Percentiles rank a stretch among this genome's conserved stretches.
Conservation (phyloP, 2,888 invertebrate species). For the Clunio marinus region DNA sequence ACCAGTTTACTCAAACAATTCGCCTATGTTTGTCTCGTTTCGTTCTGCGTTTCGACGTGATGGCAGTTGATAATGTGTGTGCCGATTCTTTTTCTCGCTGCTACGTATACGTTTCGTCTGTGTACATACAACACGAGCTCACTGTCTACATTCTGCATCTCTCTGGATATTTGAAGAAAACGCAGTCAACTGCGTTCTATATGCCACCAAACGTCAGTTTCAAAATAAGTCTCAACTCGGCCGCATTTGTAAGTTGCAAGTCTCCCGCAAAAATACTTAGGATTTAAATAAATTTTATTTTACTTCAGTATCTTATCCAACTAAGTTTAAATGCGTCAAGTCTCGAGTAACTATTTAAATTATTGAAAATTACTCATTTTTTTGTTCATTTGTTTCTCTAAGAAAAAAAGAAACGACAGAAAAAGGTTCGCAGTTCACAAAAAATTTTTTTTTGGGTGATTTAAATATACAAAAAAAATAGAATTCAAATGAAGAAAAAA, state of each 20-base stretch:
- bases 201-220: slow-evolving; percentile 38
- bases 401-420: too few relatives aligned
- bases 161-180: slow-evolving; percentile 38
- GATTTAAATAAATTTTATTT: slow-evolving; percentile 6
- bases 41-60: background rate
- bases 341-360: background rate
- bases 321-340: too few relatives aligned
- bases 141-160: slow-evolving; percentile 36
- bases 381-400: background rate
- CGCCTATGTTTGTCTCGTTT: slow-evolving; percentile 21
- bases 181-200: slow-evolving; percentile 38
- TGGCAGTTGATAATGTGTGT: background rate
- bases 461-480: slow-evolving; percentile 12
- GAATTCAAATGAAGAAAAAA: too few relatives aligned
- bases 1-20: background rate
- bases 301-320: background rate
- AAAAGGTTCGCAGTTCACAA: slow-evolving; percentile 9
- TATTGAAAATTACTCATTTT: background rate
- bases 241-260: slow-evolving; percentile 38
- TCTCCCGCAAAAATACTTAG: slow-evolving; percentile 14
- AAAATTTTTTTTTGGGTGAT: slow-evolving; percentile 15
- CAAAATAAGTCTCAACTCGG: slow-evolving; percentile 38
- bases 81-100: background rate
- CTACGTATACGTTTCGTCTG: slow-evolving; percentile 11
- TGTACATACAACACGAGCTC: slow-evolving; percentile 4